Evolutionary conservation across 2,113 vertebrate genomes (phyloP), one percentile per base, ranked within the genome.

Genomic region (Paramisgurnus dabryanus): DNA sequence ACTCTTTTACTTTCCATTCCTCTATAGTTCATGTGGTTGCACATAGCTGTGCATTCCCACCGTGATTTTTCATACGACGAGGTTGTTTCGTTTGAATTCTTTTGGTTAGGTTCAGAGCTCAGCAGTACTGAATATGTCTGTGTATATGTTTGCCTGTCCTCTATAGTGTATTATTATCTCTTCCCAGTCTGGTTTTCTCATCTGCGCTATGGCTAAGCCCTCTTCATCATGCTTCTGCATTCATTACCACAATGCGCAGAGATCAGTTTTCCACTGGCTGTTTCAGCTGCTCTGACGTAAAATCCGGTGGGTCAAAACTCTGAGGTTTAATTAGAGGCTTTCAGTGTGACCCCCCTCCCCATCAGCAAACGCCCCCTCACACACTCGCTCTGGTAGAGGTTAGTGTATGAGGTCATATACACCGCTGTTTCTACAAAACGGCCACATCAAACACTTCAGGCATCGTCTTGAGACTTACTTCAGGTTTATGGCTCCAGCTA

Each of bases 151-250:
- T 41, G 61, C n/a, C 7, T 68, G 67, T 13, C 70, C 43, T 43
- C 41, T 50, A 34, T 61, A 70, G 63, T 41, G 69, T 58, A 67
- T 82, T 58, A 75, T 78, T 79, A 75, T 69, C 76, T 79, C 13
- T 75, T 3, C 70, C 10, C 65, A 5, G 70, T 79, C 68, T 84
- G 83, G 13, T 71, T 82, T 82, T 76, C 80, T 84, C 83, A 84
- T 82, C 57, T 70, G 49, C 12, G 8, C 49, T 49, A 50, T 75
- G 43, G 27, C 58, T 43, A 64, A 69, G 47, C 63, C 27, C 40
- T 45, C 27, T 79, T 58, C 58, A n/a, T 49, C 67, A 17, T 66
- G 66, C 67, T 53, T 72, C 47, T 70, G 55, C 66, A 49, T 58
- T 71, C 67, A 60, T 12, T 64, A 76, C 55, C 55, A 78, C 53